phyloP scores from a whole-genome alignment of 2,888 invertebrate species.

The Molanna angustata region DNA sequence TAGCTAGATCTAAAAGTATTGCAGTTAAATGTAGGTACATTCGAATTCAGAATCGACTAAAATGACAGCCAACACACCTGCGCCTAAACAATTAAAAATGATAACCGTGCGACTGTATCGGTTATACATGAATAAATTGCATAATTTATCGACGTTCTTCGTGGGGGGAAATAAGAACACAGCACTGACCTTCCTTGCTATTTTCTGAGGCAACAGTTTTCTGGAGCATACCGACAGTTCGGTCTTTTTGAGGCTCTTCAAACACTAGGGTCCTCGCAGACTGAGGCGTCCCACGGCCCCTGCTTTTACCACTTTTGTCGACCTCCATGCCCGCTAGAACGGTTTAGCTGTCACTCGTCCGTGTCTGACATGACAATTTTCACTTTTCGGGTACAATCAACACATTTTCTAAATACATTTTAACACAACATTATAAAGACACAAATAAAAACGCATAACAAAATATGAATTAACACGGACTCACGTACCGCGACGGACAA shows the following conservation, averaged over 20 bases:
- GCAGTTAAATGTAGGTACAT: no score
- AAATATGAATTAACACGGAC: constrained; percentile 1
- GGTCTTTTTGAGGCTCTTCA: constrained; percentile 51
- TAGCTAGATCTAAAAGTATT: no score
- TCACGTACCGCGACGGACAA: constrained; percentile 11
- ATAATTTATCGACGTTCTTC: no score
- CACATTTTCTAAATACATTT: constrained; percentile 13
- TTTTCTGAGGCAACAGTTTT: constrained; percentile 7
- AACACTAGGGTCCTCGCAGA: constrained; percentile 76
- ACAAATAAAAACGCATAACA: no score
- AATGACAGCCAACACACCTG: no score
- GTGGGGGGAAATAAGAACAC: no score
- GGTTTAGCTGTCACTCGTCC: constrained; percentile 13
- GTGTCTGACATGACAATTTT: constrained; percentile 17
- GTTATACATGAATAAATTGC: no score
- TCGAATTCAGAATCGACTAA: no score
- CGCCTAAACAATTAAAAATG: no score
- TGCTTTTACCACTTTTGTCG: constrained; percentile 22
- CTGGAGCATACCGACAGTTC: no score
- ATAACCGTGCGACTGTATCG: no score
- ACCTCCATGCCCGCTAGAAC: constrained; percentile 20
- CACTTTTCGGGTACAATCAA: constrained; percentile 8
- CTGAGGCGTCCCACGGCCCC: constrained; percentile 59
- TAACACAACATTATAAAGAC: constrained; percentile 13
- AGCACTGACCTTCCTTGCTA: constrained; percentile 26